Evolutionary conservation across 2,113 vertebrate species (phyloP).

Genomic region (Macquaria australasica): DNA sequence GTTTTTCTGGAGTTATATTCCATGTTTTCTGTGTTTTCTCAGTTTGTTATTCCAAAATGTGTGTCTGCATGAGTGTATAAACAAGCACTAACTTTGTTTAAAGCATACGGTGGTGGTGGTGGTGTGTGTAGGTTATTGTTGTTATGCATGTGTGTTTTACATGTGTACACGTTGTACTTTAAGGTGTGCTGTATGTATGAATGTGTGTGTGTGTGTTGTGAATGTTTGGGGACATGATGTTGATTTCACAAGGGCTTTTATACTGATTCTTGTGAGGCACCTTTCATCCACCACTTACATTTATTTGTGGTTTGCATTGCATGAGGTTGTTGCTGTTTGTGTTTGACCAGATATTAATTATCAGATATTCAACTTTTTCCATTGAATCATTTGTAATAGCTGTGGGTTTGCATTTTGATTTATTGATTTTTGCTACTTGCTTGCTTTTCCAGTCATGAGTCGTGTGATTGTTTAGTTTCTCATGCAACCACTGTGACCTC

Average conservation of each 20-base stretch:
- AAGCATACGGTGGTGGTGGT: slow-evolving; percentile 26
- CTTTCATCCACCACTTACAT: slow-evolving; percentile 26
- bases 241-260: slow-evolving; percentile 69
- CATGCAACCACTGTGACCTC: slow-evolving; percentile 46
- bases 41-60: slow-evolving; percentile 57
- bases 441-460: slow-evolving; percentile 38
- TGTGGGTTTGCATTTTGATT: slow-evolving; percentile 36
- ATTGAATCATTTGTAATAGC: slow-evolving; percentile 27
- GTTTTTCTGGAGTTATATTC: slow-evolving; percentile 81
- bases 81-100: slow-evolving; percentile 54
- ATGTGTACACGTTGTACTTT: slow-evolving; percentile 42
- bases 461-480: slow-evolving; percentile 45
- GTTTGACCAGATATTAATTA: slow-evolving; percentile 15
- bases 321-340: slow-evolving; percentile 58
- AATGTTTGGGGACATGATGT: slow-evolving; percentile 54
- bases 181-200: slow-evolving; percentile 23
- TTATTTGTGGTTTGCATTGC: slow-evolving; percentile 58
- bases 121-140: slow-evolving; percentile 31
- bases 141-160: slow-evolving; percentile 73
- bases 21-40: slow-evolving; percentile 70
- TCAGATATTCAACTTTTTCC: slow-evolving; percentile 38
- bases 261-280: slow-evolving; percentile 49
- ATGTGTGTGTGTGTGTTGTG: slow-evolving; percentile 36
- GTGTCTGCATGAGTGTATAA: slow-evolving; percentile 74
- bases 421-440: slow-evolving; percentile 26